Evolutionary conservation across 2,888 invertebrate genomes (phyloP), one percentile per base, ranked within the genome.

Genomic region (Fragum whitleyi): DNA sequence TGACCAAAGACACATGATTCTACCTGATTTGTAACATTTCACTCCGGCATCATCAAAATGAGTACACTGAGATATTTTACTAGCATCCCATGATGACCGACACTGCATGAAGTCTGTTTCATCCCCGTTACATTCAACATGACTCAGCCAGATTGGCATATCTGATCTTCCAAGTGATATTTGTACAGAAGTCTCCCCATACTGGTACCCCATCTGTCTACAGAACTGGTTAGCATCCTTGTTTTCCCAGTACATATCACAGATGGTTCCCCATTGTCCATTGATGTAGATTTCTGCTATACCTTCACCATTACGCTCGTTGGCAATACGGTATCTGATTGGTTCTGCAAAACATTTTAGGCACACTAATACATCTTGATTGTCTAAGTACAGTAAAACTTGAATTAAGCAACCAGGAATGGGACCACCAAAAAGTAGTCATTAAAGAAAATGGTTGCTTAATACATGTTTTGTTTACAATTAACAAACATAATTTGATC

Each of bases 61-160:
- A 2, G 85, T 75, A 74, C 86, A 88, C 16, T 76, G 67, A 19
- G 81, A 81, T 39, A 85, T 81, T 19, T 81, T 75, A 7, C 77
- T 74, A 0, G 74, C 68, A 71, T 87, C 85, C 89, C 88, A 91
- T 0, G 87, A 81, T 9, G 89, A 89, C 11, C 82, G 83, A 89
- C 97, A 97, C 81, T 96, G 95, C 74, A 95, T 94, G 0, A 97
- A 90, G 0, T 95, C 95, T 0, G 95, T 95, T 92, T 97, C 97
- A 83, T 96, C 95, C 19, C 97, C 97, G 0, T 93, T 90, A 90
- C 97, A 97, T 51, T 95, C 94, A 0, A 97, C 94, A 86, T 96
- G 96, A 88, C 96, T 96, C 94, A 97, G 96, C 92, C 96, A 95
- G 88, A 96, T 86, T 16, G 85, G 87, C 67, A 77, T 75, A 19